Base-by-base conservation (phyloP, 2,113 vertebrate genomes). In the Bungarus multicinctus region DNA sequence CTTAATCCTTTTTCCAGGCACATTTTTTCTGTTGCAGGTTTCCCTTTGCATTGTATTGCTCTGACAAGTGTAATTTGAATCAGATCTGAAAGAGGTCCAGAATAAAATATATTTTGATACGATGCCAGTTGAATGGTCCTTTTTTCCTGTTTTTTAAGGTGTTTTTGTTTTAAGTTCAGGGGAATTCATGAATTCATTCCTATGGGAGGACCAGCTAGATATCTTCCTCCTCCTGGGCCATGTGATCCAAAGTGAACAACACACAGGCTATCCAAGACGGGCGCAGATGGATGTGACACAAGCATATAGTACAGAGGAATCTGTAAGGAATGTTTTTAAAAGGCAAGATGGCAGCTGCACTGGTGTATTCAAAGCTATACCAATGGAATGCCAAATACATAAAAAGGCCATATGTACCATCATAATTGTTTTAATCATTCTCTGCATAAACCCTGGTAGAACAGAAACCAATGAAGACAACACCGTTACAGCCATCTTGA, bases 81-180 rank as follows among this genome's bases (percentile, higher is more conserved):
- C 98, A 98, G 98, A 99, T 99, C 98, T 98, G 98, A 98, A 98
- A 98, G 98, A 98, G 98, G 98, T 99, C 98, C 99, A 99, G 98
- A 99, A 99, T 99, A 99, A 99, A 99, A 98, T 99, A 98, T 99
- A 99, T 99, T 99, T 99, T 99, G 99, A 99, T 99, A 99, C 98
- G 98, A 99, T 96, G 90, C 98, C 97, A 97, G 94, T 97, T 98
- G 97, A 94, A 97, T 97, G 94, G 97, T 97, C 95, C 93, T 98
- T 81, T 52, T 12, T n/a, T 4, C 52, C 18, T 90, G 4, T 69
- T 69, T 69, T 69, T 69, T 16, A 54, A 22, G 5, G 18, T 16
- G n/a, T 34, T 34, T 74, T 74, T 12, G 10, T 0, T 53, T 58
- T 25, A 43, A 43, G 34, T 22, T 39, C 34, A 81, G 18, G 16